These are phyloP conservation scores for Tyto alba DNA, from an alignment of 2,113 vertebrate genomes.

Conservation along the genomic window DNA sequence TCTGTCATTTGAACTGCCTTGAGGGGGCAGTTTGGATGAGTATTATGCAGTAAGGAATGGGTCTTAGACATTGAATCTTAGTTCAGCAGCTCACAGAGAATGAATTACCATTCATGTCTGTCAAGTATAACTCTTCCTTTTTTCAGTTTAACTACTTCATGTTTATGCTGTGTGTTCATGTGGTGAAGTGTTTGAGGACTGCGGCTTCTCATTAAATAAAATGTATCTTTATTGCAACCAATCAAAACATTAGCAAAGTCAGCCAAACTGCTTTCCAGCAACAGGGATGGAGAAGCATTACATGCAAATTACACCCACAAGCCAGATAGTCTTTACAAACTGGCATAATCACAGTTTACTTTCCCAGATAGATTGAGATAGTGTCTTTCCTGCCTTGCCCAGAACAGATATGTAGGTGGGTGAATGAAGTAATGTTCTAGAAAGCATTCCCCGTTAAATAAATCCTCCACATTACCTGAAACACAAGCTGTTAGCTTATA, in stretches of 20 bases:
- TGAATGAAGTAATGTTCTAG: conserved; percentile 23
- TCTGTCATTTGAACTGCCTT: background rate
- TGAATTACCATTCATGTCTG: background rate
- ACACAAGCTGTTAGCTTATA: background rate
- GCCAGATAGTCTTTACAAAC: conserved; percentile 4
- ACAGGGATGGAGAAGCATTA: background rate
- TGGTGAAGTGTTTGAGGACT: background rate
- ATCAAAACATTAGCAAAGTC: background rate
- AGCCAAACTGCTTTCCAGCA: background rate
- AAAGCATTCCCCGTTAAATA: background rate
- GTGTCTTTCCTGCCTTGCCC: background rate
- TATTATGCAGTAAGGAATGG: background rate
- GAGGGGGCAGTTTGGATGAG: background rate
- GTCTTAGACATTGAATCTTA: background rate
- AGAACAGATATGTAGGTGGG: background rate
- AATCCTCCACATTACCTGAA: background rate
- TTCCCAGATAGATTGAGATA: background rate
- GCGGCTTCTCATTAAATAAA: background rate
- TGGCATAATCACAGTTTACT: background rate
- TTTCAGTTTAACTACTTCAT: background rate
- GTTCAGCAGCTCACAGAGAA: background rate
- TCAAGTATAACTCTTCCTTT: background rate
- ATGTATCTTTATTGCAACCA: background rate
- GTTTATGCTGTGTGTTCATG: background rate
- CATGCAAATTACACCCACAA: background rate